These are phyloP conservation scores for Sander vitreus DNA, from an alignment of 2,113 vertebrate species.

Conservation along the genomic window DNA sequence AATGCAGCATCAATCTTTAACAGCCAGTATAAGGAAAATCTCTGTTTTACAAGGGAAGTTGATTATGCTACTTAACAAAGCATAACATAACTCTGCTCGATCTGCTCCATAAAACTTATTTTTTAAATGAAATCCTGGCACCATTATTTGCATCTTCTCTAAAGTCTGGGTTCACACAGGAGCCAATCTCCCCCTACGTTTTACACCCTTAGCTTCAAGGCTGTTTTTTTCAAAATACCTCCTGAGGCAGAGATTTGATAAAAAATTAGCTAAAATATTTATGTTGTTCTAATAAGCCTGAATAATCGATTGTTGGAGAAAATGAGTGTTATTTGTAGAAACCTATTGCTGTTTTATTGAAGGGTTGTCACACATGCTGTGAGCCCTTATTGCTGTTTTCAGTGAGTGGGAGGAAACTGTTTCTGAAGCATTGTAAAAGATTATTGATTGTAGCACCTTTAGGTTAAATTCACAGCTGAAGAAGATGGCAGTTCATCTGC, in stretches of 20 bases:
- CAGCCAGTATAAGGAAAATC: constrained; percentile 21
- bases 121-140: constrained; percentile 28
- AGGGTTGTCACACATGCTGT: constrained; percentile 16
- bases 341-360: constrained; percentile 25
- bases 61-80: constrained; percentile 26
- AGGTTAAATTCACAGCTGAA: constrained; percentile 17
- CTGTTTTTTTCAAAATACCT: constrained; percentile 26
- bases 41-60: constrained; percentile 21
- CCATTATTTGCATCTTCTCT: neutral
- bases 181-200: constrained; percentile 6
- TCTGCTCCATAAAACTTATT: neutral
- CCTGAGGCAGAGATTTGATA: constrained; percentile 28
- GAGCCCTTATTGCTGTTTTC: neutral
- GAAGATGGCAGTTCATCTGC: neutral
- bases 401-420: neutral
- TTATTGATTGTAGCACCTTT: constrained; percentile 11
- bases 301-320: constrained; percentile 67
- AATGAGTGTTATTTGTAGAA: constrained; percentile 37
- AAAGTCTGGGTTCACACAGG: constrained; percentile 9
- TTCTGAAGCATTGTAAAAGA: constrained; percentile 7
- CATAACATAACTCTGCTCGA: constrained; percentile 4
- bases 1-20: constrained; percentile 34
- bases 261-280: constrained; percentile 58
- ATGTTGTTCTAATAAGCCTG: constrained; percentile 57
- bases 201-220: constrained; percentile 29